Evolutionary conservation across 2,888 invertebrate genomes (phyloP).

Genomic region (Parthenolecanium corni): DNA sequence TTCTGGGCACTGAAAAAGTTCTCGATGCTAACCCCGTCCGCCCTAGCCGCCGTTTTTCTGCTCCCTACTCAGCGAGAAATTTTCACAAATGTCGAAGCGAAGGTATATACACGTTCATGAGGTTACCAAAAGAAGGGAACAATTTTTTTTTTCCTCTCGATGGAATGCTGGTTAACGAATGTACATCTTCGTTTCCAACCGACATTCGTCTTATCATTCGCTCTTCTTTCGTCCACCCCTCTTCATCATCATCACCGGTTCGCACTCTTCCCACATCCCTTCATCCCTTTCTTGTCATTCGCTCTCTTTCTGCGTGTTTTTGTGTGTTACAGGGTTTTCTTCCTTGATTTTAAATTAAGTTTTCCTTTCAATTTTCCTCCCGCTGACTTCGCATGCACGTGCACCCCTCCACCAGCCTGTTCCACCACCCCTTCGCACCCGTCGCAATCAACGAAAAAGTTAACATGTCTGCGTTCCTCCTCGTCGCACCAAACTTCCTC

Average conservation of each 20-base stretch:
- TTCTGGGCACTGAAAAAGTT: too few relatives aligned
- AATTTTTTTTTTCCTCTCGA: too few relatives aligned
- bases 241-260: too few relatives aligned
- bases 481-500: too few relatives aligned
- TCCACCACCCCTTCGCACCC: slow-evolving; percentile 5
- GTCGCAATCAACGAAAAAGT: slow-evolving; percentile 25
- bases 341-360: slow-evolving; percentile 24
- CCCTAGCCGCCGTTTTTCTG: not conserved
- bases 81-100: not conserved
- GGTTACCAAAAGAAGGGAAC: too few relatives aligned
- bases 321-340: slow-evolving; percentile 12
- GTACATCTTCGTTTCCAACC: too few relatives aligned
- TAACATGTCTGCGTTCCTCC: slow-evolving; percentile 16
- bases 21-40: not conserved
- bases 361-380: slow-evolving; percentile 26
- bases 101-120: not conserved
- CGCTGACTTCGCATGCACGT: slow-evolving; percentile 23
- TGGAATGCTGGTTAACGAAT: slow-evolving; percentile 11
- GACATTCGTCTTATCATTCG: too few relatives aligned
- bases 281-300: too few relatives aligned
- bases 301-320: slow-evolving; percentile 9
- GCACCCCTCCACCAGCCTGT: not conserved
- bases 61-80: not conserved
- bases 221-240: too few relatives aligned
- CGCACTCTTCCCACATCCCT: too few relatives aligned